Base-by-base conservation (phyloP, 2,888 invertebrate genomes). In the Druceiella hillmani region DNA sequence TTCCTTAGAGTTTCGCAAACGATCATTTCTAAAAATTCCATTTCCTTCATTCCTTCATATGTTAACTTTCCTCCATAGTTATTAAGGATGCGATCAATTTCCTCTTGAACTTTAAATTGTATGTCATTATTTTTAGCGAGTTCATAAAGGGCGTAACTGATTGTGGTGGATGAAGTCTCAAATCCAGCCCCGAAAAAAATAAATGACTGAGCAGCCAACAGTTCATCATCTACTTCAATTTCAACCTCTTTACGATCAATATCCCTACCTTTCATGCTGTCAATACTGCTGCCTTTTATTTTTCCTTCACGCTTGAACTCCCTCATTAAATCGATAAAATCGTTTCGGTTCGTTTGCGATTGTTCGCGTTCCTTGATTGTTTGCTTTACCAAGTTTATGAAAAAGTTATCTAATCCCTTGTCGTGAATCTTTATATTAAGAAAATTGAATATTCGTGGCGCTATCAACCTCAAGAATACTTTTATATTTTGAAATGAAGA, bases 171-270 rank as follows among this genome's bases (percentile, higher is more conserved):
- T 1, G 60, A 55, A 1, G 62, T 61, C 44, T 62, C 60, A 35
- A 56, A 55, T 5, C 61, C 62, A 20, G 62, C 61, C 5, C 49
- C 53, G 45, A 61, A 62, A 43, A 62, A 62, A 4, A 56, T 57
- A 45, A 61, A 61, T 1, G 60, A 60, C 38, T 62, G 62, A 6
- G 62, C 61, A 3, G 60, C 59, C 40, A 62, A 57, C 33, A 50
- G 47, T 41, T 57, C 31, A 31, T 48, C 33, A 47, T 45, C 20
- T 46, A 52, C 34, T 48, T 5, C 4, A 4, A 5, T 27, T 5
- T 27, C 27, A 5, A 4, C 5, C 12, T 27, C 7, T 27, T 27
- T 27, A 5, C 5, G 5, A 5, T 27, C 27, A 11, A 11, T 11
- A 7, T 5, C 4, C 5, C 5, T 10, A 5, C 27, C 27, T 7